Conservation (phyloP, 2,888 invertebrate genomes). For the Hydrotaea cyrtoneurina region DNA sequence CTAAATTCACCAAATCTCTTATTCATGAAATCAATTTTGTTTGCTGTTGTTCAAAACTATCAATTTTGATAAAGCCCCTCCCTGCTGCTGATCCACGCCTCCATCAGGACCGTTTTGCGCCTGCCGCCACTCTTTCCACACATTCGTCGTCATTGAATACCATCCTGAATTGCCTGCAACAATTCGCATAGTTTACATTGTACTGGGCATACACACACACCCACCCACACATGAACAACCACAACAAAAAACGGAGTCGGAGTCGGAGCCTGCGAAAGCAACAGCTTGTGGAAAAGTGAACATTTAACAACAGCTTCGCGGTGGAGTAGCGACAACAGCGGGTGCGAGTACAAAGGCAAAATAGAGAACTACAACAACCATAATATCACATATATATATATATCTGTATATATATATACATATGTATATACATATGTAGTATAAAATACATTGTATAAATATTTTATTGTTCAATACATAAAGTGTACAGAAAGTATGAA, state of each 20-base stretch:
- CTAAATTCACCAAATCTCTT: constrained; percentile 57
- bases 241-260: no score
- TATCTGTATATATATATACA: no score
- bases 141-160: constrained; percentile 23
- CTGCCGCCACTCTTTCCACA: neutral
- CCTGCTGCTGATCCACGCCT: neutral
- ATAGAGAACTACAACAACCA: neutral
- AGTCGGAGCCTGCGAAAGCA: constrained; percentile 14
- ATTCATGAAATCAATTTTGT: constrained; percentile 56
- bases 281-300: constrained; percentile 33
- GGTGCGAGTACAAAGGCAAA: no score
- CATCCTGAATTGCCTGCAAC: constrained; percentile 50
- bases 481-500: constrained; percentile 11
- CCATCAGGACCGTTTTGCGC: no score
- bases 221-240: neutral
- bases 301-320: constrained; percentile 18
- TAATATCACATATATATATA: no score
- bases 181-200: constrained; percentile 34
- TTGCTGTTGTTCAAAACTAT: constrained; percentile 18
- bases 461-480: constrained; percentile 47
- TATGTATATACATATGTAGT: neutral
- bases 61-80: constrained; percentile 45
- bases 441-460: constrained; percentile 47
- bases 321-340: neutral
- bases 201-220: neutral